A percentile compares a stretch with the other conserved stretches of the same genome.
These are phyloP conservation scores for Pangasius krempfi DNA, from an alignment of 2,797 vertebrate genomes.

Conservation along the genomic window DNA sequence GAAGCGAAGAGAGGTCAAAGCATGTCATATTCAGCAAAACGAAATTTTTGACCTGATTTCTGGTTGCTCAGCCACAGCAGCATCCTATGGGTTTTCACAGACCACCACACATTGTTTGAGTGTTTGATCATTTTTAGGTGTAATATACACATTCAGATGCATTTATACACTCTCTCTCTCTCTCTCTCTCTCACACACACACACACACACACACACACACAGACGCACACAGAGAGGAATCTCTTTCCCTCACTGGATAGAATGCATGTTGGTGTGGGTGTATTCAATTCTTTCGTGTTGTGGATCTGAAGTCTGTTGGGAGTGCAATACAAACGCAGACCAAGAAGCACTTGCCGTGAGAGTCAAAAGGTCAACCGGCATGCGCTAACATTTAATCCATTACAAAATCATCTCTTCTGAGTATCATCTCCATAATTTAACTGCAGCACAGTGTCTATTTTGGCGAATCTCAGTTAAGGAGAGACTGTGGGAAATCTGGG, in stretches of 20 bases:
- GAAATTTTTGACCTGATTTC: neutral
- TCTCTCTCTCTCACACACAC: neutral
- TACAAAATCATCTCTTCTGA: neutral
- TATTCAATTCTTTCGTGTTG: neutral
- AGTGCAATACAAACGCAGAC: neutral
- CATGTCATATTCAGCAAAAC: too few relatives aligned
- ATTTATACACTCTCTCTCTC: neutral
- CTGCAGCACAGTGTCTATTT: neutral
- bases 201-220: constrained; percentile 2
- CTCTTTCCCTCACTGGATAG: neutral
- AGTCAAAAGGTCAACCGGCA: constrained; percentile 24
- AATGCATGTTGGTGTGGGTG: neutral
- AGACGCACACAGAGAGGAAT: neutral
- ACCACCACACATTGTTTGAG: neutral
- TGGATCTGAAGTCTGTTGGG: constrained; percentile 7
- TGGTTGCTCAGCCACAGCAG: neutral
- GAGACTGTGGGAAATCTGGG: constrained; percentile 13
- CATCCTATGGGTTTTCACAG: neutral
- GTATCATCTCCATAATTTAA: neutral
- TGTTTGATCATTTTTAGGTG: neutral
- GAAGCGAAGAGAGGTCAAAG: too few relatives aligned
- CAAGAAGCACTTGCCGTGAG: neutral
- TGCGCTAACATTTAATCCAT: constrained; percentile 1
- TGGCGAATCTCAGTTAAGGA: neutral
- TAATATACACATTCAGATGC: neutral